Evolutionary conservation across 2,797 vertebrate species (phyloP).

Genomic region (Rhinella marina): DNA sequence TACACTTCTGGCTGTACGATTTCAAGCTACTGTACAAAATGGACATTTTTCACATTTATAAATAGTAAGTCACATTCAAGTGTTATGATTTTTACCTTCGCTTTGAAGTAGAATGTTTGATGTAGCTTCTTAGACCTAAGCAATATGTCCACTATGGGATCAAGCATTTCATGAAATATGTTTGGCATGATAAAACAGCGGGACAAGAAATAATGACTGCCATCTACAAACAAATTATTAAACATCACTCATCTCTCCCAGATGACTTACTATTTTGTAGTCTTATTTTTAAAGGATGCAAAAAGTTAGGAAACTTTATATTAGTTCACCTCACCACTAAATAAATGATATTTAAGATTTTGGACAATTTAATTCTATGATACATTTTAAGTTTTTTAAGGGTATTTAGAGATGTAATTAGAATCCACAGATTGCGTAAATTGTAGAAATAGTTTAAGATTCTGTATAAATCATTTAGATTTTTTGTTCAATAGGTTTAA

Average conservation of each 20-base stretch:
- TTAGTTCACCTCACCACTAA: neutral
- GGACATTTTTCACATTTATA: slow-evolving; percentile 1
- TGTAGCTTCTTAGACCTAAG: slow-evolving; percentile 11
- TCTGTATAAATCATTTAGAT: too few relatives aligned
- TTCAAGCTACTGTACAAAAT: neutral
- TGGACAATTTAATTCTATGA: neutral
- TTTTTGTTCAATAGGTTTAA: too few relatives aligned
- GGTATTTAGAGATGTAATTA: neutral
- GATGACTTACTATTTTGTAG: neutral
- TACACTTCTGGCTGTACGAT: neutral
- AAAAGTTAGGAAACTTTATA: neutral
- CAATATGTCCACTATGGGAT: slow-evolving; percentile 11
- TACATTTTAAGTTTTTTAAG: neutral
- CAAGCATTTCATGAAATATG: neutral
- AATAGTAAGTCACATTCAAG: neutral
- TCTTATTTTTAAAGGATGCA: neutral
- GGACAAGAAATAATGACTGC: slow-evolving; percentile 40
- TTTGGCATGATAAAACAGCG: slow-evolving; percentile 10
- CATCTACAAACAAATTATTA: slow-evolving; percentile 39
- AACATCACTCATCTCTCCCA: neutral
- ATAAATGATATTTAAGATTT: neutral
- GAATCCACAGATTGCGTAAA: too few relatives aligned
- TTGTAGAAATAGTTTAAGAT: too few relatives aligned
- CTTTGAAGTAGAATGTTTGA: slow-evolving; percentile 19
- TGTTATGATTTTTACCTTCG: neutral